Evolutionary conservation across 1,140 invertebrate genomes (phyloP).

Genomic region (Homalodisca vitripennis): DNA sequence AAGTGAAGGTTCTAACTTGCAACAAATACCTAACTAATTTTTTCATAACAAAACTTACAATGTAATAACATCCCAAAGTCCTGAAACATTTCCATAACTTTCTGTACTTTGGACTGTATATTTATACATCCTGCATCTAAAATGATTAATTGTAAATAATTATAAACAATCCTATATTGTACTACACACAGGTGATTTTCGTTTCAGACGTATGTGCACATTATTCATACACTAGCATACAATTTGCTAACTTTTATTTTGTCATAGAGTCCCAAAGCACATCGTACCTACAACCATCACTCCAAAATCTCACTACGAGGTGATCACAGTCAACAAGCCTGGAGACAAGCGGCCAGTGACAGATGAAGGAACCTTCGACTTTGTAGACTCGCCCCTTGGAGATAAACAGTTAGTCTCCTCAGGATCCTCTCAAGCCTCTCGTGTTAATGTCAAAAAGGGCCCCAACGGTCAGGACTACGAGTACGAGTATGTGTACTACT

Average conservation of each 20-base stretch:
- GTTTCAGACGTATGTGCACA: too few species aligned
- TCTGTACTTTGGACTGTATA: too few species aligned
- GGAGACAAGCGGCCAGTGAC: slow-evolving; percentile 30
- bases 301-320: slow-evolving; percentile 21
- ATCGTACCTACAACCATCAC: slow-evolving; percentile 2
- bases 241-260: neutral
- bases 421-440: slow-evolving; percentile 49
- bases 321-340: slow-evolving; percentile 26
- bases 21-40: too few species aligned
- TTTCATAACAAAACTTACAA: too few species aligned
- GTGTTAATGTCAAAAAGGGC: slow-evolving; percentile 81
- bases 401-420: slow-evolving; percentile 38
- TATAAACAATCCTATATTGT: too few species aligned
- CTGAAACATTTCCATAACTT: too few species aligned
- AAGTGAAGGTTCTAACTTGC: too few species aligned
- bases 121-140: too few species aligned
- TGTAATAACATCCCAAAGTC: too few species aligned
- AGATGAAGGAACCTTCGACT: slow-evolving; percentile 41
- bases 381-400: slow-evolving; percentile 41
- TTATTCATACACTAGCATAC: too few species aligned
- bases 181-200: too few species aligned
- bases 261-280: neutral
- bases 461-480: slow-evolving; percentile 90
- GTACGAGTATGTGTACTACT: slow-evolving; percentile 90
- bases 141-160: too few species aligned